Percentiles rank a stretch among this genome's conserved stretches.
Conservation (phyloP, 2,113 vertebrate species). For the Aythya baeri region DNA sequence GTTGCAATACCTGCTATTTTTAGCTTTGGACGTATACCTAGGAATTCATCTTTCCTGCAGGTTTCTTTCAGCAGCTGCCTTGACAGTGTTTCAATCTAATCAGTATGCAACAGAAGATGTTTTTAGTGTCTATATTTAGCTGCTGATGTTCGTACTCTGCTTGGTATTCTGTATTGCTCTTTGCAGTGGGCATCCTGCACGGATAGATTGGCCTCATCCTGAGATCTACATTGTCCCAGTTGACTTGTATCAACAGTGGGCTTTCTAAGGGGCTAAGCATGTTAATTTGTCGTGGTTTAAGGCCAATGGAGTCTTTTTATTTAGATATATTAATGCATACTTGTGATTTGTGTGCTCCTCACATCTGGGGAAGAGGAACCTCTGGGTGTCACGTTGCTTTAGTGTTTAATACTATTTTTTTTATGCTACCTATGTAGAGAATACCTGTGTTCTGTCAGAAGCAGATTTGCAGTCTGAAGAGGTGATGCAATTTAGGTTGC, state of each 20-base stretch:
- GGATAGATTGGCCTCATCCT: background rate
- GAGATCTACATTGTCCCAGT: background rate
- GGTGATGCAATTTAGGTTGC: background rate
- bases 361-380: background rate
- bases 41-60: background rate
- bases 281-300: background rate
- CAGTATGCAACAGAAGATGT: background rate
- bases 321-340: background rate
- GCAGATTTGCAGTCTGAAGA: background rate
- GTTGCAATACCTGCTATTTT: background rate
- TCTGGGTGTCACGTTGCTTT: background rate
- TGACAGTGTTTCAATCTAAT: slow-evolving; percentile 9
- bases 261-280: background rate
- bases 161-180: background rate
- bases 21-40: background rate
- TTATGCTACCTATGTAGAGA: background rate
- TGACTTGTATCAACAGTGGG: background rate
- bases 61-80: background rate
- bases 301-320: background rate
- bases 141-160: slow-evolving; percentile 1
- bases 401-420: background rate
- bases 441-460: background rate
- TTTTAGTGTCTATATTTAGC: slow-evolving; percentile 52
- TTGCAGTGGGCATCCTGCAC: background rate
- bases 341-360: background rate